A percentile compares a stretch with the other conserved stretches of the same genome.
Evolutionary conservation across 37 sponge, comb jelly and placozoan species (phyloP).

Genomic region (Hormiphora californensis): DNA sequence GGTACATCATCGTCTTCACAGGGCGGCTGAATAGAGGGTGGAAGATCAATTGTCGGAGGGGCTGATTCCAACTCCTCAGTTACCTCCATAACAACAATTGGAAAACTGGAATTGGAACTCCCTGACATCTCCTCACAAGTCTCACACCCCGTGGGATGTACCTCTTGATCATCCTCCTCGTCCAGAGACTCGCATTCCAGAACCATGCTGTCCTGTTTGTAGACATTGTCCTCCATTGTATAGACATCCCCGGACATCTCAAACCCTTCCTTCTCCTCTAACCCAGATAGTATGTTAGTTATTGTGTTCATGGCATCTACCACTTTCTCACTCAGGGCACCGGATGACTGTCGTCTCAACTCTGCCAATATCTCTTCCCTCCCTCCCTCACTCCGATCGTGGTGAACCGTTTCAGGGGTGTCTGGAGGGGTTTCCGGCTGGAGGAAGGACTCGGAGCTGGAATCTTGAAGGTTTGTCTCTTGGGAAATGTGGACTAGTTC

Average conservation of each 20-base stretch:
- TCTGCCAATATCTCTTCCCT: neutral
- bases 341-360: neutral
- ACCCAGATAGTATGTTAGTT: neutral
- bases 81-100: no score
- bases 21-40: no score
- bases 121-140: conserved; percentile 2
- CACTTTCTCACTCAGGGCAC: neutral
- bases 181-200: neutral
- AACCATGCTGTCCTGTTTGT: neutral
- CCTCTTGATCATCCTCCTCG: neutral
- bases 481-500: neutral
- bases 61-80: no score
- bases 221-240: neutral
- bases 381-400: neutral
- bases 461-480: neutral
- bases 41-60: no score
- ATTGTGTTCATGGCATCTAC: neutral
- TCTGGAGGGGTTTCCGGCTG: neutral
- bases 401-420: neutral
- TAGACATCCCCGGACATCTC: neutral
- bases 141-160: neutral
- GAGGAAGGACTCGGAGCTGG: neutral
- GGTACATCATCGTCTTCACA: no score
- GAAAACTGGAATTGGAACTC: neutral
- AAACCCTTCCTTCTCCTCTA: neutral